Base-by-base conservation (phyloP, 2,113 vertebrate species). In the Australoheros scitulus region DNA sequence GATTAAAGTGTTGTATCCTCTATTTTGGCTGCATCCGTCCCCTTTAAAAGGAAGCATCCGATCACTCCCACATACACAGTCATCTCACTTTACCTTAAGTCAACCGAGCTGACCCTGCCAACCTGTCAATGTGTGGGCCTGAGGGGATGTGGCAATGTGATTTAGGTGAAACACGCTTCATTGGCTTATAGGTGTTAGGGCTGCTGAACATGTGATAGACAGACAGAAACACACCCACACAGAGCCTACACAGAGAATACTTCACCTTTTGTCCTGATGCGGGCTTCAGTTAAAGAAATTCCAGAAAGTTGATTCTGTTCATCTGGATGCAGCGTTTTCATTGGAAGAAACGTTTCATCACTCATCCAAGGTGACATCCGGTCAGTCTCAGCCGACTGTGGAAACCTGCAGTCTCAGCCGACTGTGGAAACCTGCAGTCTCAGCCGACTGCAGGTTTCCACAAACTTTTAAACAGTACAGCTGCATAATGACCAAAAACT, bases 101-200 rank as follows among this genome's bases (percentile, higher is more conserved):
- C 50, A 81, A 80, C 72, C 76, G 65, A 75, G 65, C 68, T 68
- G 64, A 82, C 84, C 80, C 82, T 83, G 77, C 87, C 82, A 83
- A 17, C 79, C 83, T 82, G 80, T 88, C 86, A 79, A 15, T 64
- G 85, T 50, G 58, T 24, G 68, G 52, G 63, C 61, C 77, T 74
- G 50, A 79, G 80, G 76, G 72, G 80, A 84, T 87, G 85, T 43
- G 83, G 80, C 76, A 65, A 80, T 79, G 76, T 76, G 82, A 92
- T 91, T 93, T 86, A 90, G 88, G 88, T 89, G 90, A 83, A 93
- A 89, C 80, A 87, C 63, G 80, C 83, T 77, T 85, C 74, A 70
- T 52, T 85, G 90, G 68, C 68, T 80, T 77, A 72, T 47, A 58
- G 74, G 79, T 74, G 90, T 79, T 55, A 77, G 68, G 82, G 59